These are phyloP conservation scores for Ia io DNA, from an alignment of 2,113 vertebrate species.

Conservation along the genomic window DNA sequence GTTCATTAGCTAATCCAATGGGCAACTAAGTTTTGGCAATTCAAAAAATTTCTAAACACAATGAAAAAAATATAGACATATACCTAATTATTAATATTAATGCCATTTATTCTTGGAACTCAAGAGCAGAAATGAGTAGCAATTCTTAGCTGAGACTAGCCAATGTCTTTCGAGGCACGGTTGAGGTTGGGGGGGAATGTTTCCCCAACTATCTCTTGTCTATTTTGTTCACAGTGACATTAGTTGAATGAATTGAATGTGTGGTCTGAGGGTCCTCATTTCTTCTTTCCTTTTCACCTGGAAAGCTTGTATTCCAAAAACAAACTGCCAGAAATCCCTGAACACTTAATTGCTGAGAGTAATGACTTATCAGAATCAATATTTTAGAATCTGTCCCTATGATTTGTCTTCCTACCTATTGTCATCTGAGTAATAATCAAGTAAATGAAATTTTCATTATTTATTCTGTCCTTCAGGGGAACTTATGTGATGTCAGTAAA, in stretches of 20 bases:
- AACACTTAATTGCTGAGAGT: neutral
- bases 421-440: conserved; percentile 27
- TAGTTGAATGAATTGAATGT: neutral
- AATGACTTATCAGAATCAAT: neutral
- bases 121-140: neutral
- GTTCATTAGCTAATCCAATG: neutral
- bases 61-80: neutral
- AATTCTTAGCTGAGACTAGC: neutral
- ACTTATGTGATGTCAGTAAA: conserved; percentile 17
- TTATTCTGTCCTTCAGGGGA: neutral
- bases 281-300: neutral
- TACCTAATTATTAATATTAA: neutral
- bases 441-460: conserved; percentile 9
- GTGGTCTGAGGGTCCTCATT: neutral
- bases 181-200: neutral
- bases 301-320: neutral
- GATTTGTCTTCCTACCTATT: neutral
- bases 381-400: neutral
- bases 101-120: neutral
- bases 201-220: neutral
- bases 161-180: neutral
- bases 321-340: neutral
- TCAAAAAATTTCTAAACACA: conserved; percentile 3
- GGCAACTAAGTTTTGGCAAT: neutral
- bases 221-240: neutral